phyloP scores from a whole-genome alignment of 1,140 invertebrate genomes.

The Danaus plexippus region DNA sequence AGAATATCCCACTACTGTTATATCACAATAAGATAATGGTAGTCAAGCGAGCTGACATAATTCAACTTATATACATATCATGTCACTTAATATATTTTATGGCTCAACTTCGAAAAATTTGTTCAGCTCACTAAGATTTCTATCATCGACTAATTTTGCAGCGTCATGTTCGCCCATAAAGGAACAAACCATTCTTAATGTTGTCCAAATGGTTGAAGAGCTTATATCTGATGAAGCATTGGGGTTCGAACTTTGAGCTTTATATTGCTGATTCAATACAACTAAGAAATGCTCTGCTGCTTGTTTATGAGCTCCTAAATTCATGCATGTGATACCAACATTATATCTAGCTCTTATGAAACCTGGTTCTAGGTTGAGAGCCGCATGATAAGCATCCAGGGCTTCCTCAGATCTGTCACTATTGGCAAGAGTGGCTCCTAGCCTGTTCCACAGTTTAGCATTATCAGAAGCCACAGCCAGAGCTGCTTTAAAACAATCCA shows the following conservation, averaged over 20 bases:
- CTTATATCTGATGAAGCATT: slow-evolving; percentile 66
- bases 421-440: slow-evolving; percentile 97
- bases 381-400: slow-evolving; percentile 94
- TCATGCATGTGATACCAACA: slow-evolving; percentile 97
- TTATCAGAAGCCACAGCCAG: slow-evolving; percentile 88
- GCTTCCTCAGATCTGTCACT: slow-evolving; percentile 95
- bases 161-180: slow-evolving; percentile 89
- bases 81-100: slow-evolving; percentile 9
- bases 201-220: slow-evolving; percentile 96
- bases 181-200: slow-evolving; percentile 90
- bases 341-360: slow-evolving; percentile 98
- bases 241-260: slow-evolving; percentile 74
- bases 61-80: slow-evolving; percentile 1
- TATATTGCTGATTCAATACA: slow-evolving; percentile 93
- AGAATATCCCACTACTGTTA: not conserved
- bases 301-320: slow-evolving; percentile 94
- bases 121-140: slow-evolving; percentile 77
- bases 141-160: slow-evolving; percentile 81
- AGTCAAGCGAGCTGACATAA: no score
- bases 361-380: slow-evolving; percentile 92
- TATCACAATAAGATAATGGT: slow-evolving; percentile 15
- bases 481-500: slow-evolving; percentile 95
- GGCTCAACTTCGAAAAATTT: slow-evolving; percentile 75
- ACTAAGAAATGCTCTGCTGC: slow-evolving; percentile 95
- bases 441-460: slow-evolving; percentile 95